These are phyloP conservation scores for Drosophila flavopinicola DNA, from an alignment of 2,888 invertebrate genomes.

Conservation along the genomic window DNA sequence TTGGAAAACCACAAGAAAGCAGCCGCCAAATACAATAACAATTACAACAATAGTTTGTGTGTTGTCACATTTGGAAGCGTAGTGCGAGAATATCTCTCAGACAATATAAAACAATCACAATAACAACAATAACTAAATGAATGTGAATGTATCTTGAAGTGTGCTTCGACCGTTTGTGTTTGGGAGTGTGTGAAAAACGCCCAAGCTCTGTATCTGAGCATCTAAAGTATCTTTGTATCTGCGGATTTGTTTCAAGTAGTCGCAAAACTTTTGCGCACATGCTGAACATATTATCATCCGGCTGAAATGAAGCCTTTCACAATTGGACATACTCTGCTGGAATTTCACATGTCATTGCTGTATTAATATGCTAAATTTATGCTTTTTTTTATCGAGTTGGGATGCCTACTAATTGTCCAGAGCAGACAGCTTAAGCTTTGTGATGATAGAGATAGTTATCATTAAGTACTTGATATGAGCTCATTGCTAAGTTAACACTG, in stretches of 20 bases:
- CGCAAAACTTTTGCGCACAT: slow-evolving; percentile 15
- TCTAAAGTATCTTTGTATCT: slow-evolving; percentile 16
- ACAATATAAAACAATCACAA: slow-evolving; percentile 13
- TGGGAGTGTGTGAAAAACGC: slow-evolving; percentile 71
- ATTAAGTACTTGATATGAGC: slow-evolving; percentile 26
- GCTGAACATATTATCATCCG: slow-evolving; percentile 26
- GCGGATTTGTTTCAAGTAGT: slow-evolving; percentile 22
- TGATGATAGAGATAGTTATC: neutral
- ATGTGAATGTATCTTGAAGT: slow-evolving; percentile 74
- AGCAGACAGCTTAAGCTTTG: neutral
- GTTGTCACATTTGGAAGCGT: slow-evolving; percentile 26
- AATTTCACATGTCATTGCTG: slow-evolving; percentile 17
- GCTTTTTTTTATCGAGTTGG: neutral
- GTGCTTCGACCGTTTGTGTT: slow-evolving; percentile 34
- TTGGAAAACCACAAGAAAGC: slow-evolving; percentile 38
- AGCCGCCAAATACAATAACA: slow-evolving; percentile 42
- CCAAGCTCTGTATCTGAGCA: slow-evolving; percentile 53
- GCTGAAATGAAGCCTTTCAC: slow-evolving; percentile 26
- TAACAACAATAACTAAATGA: slow-evolving; percentile 10
- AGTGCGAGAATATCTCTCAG: slow-evolving; percentile 43
- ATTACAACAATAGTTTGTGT: neutral
- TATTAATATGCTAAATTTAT: neutral
- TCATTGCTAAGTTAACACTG: slow-evolving; percentile 18
- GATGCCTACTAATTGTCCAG: neutral
- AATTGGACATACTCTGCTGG: slow-evolving; percentile 4